Evolutionary conservation across 2,113 vertebrate genomes (phyloP), one percentile per base, ranked within the genome.

Genomic region (Albula glossodonta): DNA sequence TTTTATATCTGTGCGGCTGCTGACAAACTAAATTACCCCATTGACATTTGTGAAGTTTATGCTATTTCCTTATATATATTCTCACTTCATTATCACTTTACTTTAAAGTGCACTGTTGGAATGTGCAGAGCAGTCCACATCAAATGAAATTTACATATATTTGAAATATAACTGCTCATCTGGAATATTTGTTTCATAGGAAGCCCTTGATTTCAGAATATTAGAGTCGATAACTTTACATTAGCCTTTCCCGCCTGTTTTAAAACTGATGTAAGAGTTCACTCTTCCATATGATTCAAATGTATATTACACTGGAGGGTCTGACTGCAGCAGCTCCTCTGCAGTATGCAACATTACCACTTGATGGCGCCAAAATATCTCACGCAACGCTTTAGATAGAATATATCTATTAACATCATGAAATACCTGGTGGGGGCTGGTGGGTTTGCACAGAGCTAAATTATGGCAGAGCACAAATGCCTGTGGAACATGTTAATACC

Each of bases 21-120:
- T 74, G 22, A 74, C 66, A 74, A 74, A 74, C 66, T 74, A n/a
- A 74, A n/a, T 74, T 74, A 25, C 66, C 66, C 66, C 66, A 25
- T 74, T 22, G 66, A n/a, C 22, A 74, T 74, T 74, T 8, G 66
- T 74, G n/a, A 74, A 1, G 66, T 74, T 74, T 74, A 74, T 74
- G 3, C n/a, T 31, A 25, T 74, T 74, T n/a, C 25, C 3, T 74
- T 31, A 22, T 19, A 31, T 74, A 22, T 74, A 74, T 5, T 74
- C 53, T 5, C 5, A 56, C n/a, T 74, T 74, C 66, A 74, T 74
- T 74, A 74, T 74, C 66, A n/a, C n/a, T 74, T 74, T 74, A 25
- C 66, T 74, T 74, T 74, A n/a, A 74, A 74, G n/a, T 31, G n/a
- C n/a, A 25, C 66, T 31, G 19, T 74, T 5, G 66, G 22, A 74